Conservation (phyloP, 2,113 vertebrate species). For the Phrynosoma blainvillii region DNA sequence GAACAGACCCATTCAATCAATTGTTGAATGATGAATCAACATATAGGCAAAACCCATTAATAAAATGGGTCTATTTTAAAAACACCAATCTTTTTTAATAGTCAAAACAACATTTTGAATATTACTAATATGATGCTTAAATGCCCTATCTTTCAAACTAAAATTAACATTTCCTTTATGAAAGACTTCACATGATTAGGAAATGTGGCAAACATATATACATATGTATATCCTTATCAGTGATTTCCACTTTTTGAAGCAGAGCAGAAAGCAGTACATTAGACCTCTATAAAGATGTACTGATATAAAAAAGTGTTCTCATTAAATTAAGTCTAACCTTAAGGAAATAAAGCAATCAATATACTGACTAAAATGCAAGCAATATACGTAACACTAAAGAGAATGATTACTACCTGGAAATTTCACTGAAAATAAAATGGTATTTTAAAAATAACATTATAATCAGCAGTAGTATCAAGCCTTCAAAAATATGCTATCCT, state of each 20-base stretch:
- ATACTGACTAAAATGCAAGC: constrained; percentile 7
- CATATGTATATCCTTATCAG: background rate
- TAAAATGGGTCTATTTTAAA: too few relatives aligned
- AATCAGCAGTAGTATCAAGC: too few relatives aligned
- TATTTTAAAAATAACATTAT: too few relatives aligned
- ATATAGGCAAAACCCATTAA: too few relatives aligned
- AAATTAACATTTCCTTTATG: background rate
- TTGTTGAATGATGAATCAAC: too few relatives aligned
- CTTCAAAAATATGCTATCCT: too few relatives aligned
- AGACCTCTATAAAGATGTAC: too few relatives aligned
- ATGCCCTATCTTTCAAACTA: background rate
- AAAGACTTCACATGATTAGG: constrained; percentile 39
- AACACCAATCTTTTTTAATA: background rate
- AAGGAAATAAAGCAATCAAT: too few relatives aligned
- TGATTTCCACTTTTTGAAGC: background rate
- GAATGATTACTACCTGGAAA: background rate
- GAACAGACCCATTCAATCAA: too few relatives aligned
- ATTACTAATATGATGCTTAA: constrained; percentile 17
- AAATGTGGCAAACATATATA: background rate
- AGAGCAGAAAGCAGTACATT: background rate
- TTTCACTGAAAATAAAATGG: background rate
- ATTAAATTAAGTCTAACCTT: too few relatives aligned
- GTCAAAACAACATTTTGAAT: background rate
- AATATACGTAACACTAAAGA: background rate
- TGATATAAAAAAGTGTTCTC: too few relatives aligned